These are phyloP conservation scores for Myripristis jacobus DNA, from an alignment of 2,797 vertebrate species.

Conservation along the genomic window DNA sequence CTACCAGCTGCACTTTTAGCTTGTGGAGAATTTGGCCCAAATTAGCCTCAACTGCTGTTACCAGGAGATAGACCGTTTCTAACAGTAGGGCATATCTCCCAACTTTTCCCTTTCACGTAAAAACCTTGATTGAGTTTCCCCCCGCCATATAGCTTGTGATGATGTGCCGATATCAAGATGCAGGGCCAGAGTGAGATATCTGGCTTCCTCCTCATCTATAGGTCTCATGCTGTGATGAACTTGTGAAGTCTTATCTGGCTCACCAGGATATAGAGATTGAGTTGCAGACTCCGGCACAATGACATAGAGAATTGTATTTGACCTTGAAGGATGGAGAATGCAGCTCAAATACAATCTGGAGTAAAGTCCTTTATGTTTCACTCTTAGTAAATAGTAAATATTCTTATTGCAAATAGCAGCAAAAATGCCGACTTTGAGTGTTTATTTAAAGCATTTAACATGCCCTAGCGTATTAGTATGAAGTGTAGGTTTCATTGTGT, in stretches of 20 bases:
- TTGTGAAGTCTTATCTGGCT: slow-evolving; percentile 57
- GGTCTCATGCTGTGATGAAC: slow-evolving; percentile 41
- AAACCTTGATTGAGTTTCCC: slow-evolving; percentile 15
- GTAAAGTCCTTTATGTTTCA: slow-evolving; percentile 30
- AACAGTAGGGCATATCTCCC: slow-evolving; percentile 6
- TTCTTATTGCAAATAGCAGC: background rate
- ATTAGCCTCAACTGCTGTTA: background rate
- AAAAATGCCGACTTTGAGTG: slow-evolving; percentile 1
- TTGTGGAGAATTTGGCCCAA: background rate
- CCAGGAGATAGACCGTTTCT: background rate
- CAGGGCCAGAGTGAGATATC: slow-evolving; percentile 33
- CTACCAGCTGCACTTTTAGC: background rate
- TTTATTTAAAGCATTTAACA: slow-evolving; percentile 15
- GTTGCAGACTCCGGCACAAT: slow-evolving; percentile 24
- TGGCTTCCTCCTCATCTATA: slow-evolving; percentile 34
- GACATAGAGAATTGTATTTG: slow-evolving; percentile 46
- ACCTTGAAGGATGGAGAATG: slow-evolving; percentile 47
- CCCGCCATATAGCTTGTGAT: slow-evolving; percentile 6
- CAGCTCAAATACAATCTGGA: slow-evolving; percentile 8
- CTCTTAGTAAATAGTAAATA: background rate
- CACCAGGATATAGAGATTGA: slow-evolving; percentile 43
- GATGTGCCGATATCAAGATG: slow-evolving; percentile 44
- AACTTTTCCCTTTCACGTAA: slow-evolving; percentile 1
- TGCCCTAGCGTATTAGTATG: background rate
- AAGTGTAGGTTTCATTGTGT: background rate